Conservation (phyloP, 2,888 invertebrate species). For the Mythimna impura region DNA sequence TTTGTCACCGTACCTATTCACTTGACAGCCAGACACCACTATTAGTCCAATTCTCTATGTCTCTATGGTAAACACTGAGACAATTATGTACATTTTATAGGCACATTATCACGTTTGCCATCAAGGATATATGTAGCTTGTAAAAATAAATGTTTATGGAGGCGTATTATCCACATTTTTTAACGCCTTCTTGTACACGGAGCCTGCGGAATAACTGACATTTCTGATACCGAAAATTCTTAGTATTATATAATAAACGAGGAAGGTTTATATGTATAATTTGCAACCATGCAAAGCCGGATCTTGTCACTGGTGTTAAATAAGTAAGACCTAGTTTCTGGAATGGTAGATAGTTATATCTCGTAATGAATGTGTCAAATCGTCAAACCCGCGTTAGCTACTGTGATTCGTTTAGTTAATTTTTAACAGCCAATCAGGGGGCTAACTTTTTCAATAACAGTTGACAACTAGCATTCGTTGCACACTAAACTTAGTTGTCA, state of each 20-base stretch:
- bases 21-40: background rate
- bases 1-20: background rate
- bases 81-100: conserved; percentile 45
- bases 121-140: conserved; percentile 29
- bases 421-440: background rate
- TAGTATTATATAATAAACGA: too few species aligned
- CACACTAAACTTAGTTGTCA: too few species aligned
- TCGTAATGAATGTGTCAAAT: background rate
- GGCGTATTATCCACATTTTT: conserved; percentile 27
- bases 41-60: background rate
- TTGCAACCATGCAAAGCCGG: too few species aligned
- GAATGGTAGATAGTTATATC: background rate
- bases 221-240: conserved; percentile 18
- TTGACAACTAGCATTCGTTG: too few species aligned
- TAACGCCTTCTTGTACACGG: background rate
- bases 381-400: background rate
- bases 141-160: conserved; percentile 24
- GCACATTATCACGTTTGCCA: conserved; percentile 26
- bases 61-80: conserved; percentile 47
- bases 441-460: too few species aligned
- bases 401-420: background rate
- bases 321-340: background rate
- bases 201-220: conserved; percentile 14
- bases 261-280: too few species aligned
- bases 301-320: too few species aligned